A percentile compares a stretch with the other conserved stretches of the same genome.
phyloP scores from a whole-genome alignment of 1,140 invertebrate species.

The Drosophila virilis region DNA sequence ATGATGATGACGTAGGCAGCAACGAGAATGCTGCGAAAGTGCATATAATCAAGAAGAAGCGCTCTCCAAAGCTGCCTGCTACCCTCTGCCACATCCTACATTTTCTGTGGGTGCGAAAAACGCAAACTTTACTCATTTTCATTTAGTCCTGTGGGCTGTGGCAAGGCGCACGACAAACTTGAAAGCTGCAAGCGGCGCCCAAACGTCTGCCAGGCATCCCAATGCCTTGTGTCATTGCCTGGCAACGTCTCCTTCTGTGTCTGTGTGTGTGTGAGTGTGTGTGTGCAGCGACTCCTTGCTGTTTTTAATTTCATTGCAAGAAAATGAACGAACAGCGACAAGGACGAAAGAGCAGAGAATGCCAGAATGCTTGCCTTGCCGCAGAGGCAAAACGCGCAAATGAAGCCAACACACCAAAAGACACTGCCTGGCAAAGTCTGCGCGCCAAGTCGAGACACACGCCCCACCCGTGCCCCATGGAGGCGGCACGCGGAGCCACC shows the following conservation, averaged over 20 bases:
- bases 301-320: constrained; percentile 83
- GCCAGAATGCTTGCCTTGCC: constrained; percentile 19
- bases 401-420: constrained; percentile 65
- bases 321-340: constrained; percentile 53
- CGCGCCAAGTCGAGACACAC: constrained; percentile 57
- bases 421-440: constrained; percentile 72
- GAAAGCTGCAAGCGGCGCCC: constrained; percentile 33
- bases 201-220: constrained; percentile 20
- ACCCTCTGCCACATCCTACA: constrained; percentile 1
- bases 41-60: constrained; percentile 75
- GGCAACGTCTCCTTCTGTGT: constrained; percentile 32
- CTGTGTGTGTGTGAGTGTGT: constrained; percentile 30
- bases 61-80: constrained; percentile 8
- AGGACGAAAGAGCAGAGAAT: constrained; percentile 50
- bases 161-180: constrained; percentile 15
- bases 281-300: constrained; percentile 73
- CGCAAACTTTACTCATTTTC: constrained; percentile 77
- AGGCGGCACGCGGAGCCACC: constrained; percentile 2
- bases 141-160: constrained; percentile 43
- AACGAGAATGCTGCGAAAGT: constrained; percentile 47
- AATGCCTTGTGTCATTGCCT: constrained; percentile 30
- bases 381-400: constrained; percentile 47
- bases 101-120: constrained; percentile 66
- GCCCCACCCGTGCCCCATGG: neutral
- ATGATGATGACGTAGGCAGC: constrained; percentile 18